Base-by-base conservation (phyloP, 1,140 invertebrate species). In the Drosophila pachea region DNA sequence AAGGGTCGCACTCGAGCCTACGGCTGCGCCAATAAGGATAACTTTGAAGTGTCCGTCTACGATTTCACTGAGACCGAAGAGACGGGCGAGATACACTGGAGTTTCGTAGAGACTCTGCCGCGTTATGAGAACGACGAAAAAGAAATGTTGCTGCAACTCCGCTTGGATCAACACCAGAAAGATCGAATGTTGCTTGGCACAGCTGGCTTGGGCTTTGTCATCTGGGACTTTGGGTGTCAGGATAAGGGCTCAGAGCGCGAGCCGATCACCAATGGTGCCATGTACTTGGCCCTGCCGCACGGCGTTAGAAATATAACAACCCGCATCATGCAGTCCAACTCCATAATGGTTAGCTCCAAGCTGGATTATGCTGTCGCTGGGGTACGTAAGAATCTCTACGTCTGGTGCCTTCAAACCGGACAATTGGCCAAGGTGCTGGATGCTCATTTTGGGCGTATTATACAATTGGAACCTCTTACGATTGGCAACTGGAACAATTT, bases 391-490 rank as follows among this genome's bases (percentile, higher is more conserved):
- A 98, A 95, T 90, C 90, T 99, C 0, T 99, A 99, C 88, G 95
- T 99, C 0, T 99, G 97, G 97, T 95, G 94, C 83, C 91, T 98
- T 9, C 91, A 93, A 69, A 93, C 92, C 4, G 92, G 92, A 0
- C 93, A 96, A 65, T 91, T 99, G 55, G 93, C 98, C 1, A 98
- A 99, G 91, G 92, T 96, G 5, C 89, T 99, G 9, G 98, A 99
- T 86, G 98, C 98, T 0, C 98, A 99, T 90, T 99, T 99, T 86
- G 97, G 97, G 0, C 91, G 98, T 62, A 99, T 99, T 7, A 97
- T 99, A 49, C 95, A 97, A 78, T 90, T 99, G 52, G 94, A 95
- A 69, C 93, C 96, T 0, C 88, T 97, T 6, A 97, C 95, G 11
- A 93, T 96, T 45, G 95, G 95, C 2, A 94, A 95, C 65, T 97